Base-by-base conservation (phyloP, 2,797 vertebrate species). In the Argentina silus region DNA sequence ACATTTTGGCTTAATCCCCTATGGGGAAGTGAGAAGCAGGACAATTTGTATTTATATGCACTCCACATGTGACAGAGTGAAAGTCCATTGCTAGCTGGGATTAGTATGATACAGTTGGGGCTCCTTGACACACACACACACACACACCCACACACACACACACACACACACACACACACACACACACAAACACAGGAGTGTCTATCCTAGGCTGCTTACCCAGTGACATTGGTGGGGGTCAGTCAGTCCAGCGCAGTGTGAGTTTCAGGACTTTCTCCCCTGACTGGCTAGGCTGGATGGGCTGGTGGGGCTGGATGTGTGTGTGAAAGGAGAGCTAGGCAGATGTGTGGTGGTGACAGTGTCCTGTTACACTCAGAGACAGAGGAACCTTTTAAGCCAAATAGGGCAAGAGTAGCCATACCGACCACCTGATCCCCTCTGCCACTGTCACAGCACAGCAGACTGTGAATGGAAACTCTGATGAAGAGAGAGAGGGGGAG, bases 361-460 rank as follows among this genome's bases (percentile, higher is more conserved):
- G 67, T 86, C 78, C 65, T 60, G 78, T 83, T 86, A 76, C 84
- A 53, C 19, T 10, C 67, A 80, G 78, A 81, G 47, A 66, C 64
- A 66, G 64, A 66, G 64, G 55, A 61, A 11, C 15, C 17, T 44
- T 70, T 75, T 70, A 77, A 82, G 80, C 76, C 63, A 56, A 73
- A 75, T 82, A 70, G 70, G 67, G 63, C 67, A 57, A 72, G 56
- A 78, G 62, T 75, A 69, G 63, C 65, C 61, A 71, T 68, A 72
- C 69, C 73, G 65, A 82, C 68, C 70, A 84, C 78, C 73, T 71
- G 70, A 75, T 77, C 75, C 71, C 67, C 27, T 36, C 27, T 36
- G 47, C 17, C 51, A 70, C 47, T 66, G 73, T 71, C 68, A 27
- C 74, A 69, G n/a, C 68, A 27, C 74, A 69, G n/a, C 57, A 48